phyloP scores from a whole-genome alignment of 1,140 invertebrate genomes.

The Paramacrobiotus metropolitanus region DNA sequence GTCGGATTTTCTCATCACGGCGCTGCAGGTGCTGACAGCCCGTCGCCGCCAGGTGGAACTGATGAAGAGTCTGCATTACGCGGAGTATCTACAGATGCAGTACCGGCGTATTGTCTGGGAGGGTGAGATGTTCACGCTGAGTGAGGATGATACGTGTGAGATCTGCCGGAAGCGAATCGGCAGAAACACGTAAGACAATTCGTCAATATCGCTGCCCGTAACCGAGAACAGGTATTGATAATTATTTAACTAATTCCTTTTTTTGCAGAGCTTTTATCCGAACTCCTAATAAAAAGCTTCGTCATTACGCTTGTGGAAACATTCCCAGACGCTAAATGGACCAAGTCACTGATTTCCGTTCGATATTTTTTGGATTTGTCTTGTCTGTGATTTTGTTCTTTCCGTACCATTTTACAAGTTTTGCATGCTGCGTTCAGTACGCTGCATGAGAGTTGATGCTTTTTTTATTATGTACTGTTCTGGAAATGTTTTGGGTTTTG shows the following conservation, averaged over 20 bases:
- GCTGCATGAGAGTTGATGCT: too few relatives aligned
- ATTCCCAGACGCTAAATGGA: neutral
- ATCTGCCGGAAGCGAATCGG: conserved; percentile 76
- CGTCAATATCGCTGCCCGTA: conserved; percentile 11
- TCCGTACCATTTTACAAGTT: too few relatives aligned
- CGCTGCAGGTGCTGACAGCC: conserved; percentile 44
- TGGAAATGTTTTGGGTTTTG: too few relatives aligned
- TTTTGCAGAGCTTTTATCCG: neutral
- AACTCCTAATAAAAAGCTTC: neutral
- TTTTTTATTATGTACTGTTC: too few relatives aligned
- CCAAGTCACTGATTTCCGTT: too few relatives aligned
- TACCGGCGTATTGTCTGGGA: conserved; percentile 51
- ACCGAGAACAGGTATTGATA: neutral
- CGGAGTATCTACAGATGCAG: conserved; percentile 55
- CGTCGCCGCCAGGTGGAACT: conserved; percentile 44
- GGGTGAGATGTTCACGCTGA: conserved; percentile 51
- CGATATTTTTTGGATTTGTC: too few relatives aligned
- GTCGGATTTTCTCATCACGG: conserved; percentile 46
- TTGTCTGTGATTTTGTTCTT: too few relatives aligned
- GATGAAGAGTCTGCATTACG: conserved; percentile 50
- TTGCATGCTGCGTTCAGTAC: too few relatives aligned
- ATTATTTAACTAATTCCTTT: neutral
- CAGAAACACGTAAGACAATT: conserved; percentile 44
- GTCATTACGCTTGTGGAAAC: neutral
- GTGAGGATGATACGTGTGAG: conserved; percentile 59